Evolutionary conservation across 2,113 vertebrate species (phyloP).

Genomic region (Tonatia bakeri): DNA sequence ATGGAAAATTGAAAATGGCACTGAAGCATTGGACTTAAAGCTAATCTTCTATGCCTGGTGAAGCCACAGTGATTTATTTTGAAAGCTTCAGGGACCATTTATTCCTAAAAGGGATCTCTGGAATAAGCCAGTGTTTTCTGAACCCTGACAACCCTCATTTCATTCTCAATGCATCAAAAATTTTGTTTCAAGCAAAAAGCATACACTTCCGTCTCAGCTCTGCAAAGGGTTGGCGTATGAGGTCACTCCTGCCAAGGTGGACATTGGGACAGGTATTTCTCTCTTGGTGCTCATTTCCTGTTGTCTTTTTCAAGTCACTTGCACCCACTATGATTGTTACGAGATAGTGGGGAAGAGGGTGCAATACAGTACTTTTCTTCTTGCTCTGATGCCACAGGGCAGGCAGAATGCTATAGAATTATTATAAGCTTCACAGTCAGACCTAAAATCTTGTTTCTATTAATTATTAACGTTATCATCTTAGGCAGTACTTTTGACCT

Average conservation of each 20-base stretch:
- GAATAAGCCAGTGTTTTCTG: constrained; percentile 22
- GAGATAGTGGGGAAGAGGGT: not conserved
- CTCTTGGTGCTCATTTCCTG: not conserved
- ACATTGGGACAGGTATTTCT: not conserved
- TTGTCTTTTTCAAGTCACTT: not conserved
- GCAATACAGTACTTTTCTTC: not conserved
- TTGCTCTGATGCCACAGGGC: not conserved
- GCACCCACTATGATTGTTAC: not conserved
- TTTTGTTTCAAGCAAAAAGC: not conserved
- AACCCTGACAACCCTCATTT: constrained; percentile 33
- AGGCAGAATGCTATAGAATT: not conserved
- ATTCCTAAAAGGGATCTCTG: constrained; percentile 31
- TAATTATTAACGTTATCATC: not conserved
- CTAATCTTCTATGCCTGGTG: constrained; percentile 43
- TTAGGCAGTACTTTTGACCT: not conserved
- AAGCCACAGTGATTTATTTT: constrained; percentile 52
- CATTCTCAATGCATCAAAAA: not conserved
- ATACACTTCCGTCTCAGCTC: not conserved
- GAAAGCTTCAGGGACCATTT: constrained; percentile 20
- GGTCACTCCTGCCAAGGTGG: not conserved
- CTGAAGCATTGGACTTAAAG: not conserved
- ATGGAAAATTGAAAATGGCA: constrained; percentile 43
- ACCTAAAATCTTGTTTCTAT: not conserved
- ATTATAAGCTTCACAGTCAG: not conserved
- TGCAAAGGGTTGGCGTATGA: not conserved